Conservation (phyloP, 1,140 invertebrate genomes). For the Halotydeus destructor region DNA sequence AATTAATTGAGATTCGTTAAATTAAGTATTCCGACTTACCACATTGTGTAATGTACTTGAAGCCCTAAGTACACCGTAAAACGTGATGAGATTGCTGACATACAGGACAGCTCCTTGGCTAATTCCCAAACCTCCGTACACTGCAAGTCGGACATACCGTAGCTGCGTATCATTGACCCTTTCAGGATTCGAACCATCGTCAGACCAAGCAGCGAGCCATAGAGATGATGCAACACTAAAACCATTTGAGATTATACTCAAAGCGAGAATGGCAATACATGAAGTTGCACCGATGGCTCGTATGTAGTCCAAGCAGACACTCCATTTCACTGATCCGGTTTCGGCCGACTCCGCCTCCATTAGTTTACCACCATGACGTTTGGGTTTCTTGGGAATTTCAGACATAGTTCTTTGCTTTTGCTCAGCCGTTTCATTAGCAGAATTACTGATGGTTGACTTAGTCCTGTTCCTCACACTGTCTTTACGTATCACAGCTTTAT, state of each 20-base stretch:
- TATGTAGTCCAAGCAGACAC: conserved; percentile 8
- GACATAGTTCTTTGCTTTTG: neutral
- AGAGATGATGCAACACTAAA: conserved; percentile 22
- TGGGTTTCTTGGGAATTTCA: neutral
- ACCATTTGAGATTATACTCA: conserved; percentile 15
- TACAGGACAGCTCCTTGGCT: conserved; percentile 42
- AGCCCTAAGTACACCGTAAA: conserved; percentile 3
- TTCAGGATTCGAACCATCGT: conserved; percentile 19
- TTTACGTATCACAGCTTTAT: no score
- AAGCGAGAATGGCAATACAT: conserved; percentile 9
- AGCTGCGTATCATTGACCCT: conserved; percentile 26
- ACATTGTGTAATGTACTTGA: conserved; percentile 9
- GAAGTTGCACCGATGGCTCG: conserved; percentile 5
- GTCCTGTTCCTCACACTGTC: no score
- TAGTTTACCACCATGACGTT: conserved; percentile 35
- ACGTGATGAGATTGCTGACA: conserved; percentile 30
- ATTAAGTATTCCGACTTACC: no score
- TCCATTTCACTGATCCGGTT: conserved; percentile 13
- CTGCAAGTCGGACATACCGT: conserved; percentile 58
- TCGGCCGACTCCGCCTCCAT: conserved; percentile 9
- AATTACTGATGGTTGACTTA: neutral
- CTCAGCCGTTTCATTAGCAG: neutral
- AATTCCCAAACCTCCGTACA: conserved; percentile 63
- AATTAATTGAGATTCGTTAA: conserved; percentile 8
- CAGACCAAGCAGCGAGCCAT: conserved; percentile 25